Evolutionary conservation across 2,888 invertebrate genomes (phyloP), one percentile per base, ranked within the genome.

Genomic region (Trisateles emortualis): DNA sequence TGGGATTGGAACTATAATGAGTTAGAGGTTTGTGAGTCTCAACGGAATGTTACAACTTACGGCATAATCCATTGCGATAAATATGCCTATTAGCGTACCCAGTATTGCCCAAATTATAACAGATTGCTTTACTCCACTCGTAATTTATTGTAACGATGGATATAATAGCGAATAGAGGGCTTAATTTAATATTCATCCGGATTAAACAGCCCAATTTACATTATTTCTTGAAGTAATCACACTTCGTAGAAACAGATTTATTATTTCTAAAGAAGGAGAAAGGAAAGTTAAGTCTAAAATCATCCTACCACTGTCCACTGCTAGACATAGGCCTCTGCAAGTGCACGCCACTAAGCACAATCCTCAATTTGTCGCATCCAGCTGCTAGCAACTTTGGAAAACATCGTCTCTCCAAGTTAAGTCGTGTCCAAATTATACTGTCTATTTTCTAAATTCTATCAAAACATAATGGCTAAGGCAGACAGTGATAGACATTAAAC

Each of bases 21-120:
- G 30, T 38, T 42, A 14, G 41, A 3, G 19, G 19, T 8, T 11
- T 42, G 13, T 36, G 10, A 47, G 32, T 59, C 44, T 58, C 44
- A 5, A 6, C 38, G 30, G 30, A 17, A 30, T 43, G 52, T 55
- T 29, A 61, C 30, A 48, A 56, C 38, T 52, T 33, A 52, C 40
- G 36, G 49, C 16, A 17, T 57, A 51, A 71, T 63, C 45, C 39
- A 42, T 45, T 38, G 36, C 52, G 26, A 62, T 54, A 51, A 51
- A 61, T 61, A 48, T 38, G 33, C 16, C 47, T 48, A 40, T 47
- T 44, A 50, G 41, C 22, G 41, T 42, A 48, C 41, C 40, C 48
- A 19, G 26, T 47, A 35, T 43, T 64, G 45, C 40, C 46, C 29
- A 35, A 49, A 56, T 53, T 55, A 40, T 45, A 55, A 53, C 32